Evolutionary conservation across 2,888 invertebrate genomes (phyloP).

Genomic region (Amphipyra berbera): DNA sequence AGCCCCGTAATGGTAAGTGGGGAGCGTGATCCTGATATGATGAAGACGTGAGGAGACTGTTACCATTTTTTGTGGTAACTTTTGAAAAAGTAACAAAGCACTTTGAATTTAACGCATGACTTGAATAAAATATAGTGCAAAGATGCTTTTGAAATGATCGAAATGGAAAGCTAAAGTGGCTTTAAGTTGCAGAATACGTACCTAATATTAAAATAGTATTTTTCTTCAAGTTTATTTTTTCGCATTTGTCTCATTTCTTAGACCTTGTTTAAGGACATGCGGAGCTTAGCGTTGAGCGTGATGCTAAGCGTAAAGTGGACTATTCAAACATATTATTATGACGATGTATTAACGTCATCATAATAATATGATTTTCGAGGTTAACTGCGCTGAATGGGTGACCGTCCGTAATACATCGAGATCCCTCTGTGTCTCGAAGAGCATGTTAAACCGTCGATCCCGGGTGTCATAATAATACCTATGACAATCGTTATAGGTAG

Average conservation of each 20-base stretch:
- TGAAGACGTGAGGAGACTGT: conserved; percentile 56
- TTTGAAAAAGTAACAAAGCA: conserved; percentile 37
- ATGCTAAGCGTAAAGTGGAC: no score
- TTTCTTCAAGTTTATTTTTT: neutral
- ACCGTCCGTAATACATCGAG: no score
- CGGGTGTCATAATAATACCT: no score
- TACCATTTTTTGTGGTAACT: conserved; percentile 28
- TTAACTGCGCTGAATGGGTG: no score
- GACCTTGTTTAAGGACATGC: no score
- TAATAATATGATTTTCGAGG: no score
- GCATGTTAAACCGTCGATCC: no score
- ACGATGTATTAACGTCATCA: no score
- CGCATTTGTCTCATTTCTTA: neutral
- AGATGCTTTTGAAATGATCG: conserved; percentile 19
- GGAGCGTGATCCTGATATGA: conserved; percentile 64
- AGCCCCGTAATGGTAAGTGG: conserved; percentile 79
- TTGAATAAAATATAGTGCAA: conserved; percentile 45
- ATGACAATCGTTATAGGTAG: no score
- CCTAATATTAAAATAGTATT: conserved; percentile 5
- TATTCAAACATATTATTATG: no score
- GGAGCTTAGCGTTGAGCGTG: no score
- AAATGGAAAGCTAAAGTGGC: conserved; percentile 21
- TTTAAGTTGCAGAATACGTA: conserved; percentile 6
- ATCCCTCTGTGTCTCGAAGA: no score
- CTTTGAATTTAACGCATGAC: conserved; percentile 32